These are phyloP conservation scores for Eunapius fragilis DNA, from an alignment of 37 sponge, comb jelly and placozoan species.

Conservation along the genomic window DNA sequence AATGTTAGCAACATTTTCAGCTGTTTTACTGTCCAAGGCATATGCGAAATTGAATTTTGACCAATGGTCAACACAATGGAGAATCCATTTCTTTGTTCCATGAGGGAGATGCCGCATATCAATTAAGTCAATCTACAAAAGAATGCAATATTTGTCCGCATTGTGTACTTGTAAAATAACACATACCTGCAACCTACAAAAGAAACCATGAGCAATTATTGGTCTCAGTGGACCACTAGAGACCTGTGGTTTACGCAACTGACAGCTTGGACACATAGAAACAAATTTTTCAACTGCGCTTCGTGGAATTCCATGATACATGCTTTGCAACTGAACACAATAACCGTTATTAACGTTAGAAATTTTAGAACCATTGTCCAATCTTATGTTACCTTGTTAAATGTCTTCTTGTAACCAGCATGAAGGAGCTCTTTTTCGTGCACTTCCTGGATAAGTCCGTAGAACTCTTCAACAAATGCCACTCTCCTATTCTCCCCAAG, in stretches of 20 bases:
- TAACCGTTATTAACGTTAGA: too few relatives aligned
- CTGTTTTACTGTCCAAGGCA: not conserved
- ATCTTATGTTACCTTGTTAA: conserved; percentile 1
- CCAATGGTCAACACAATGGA: conserved; percentile 18
- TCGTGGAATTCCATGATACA: too few relatives aligned
- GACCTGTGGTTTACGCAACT: too few relatives aligned
- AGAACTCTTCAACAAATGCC: conserved; percentile 29
- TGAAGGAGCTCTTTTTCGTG: conserved; percentile 9
- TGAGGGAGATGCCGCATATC: conserved; percentile 25
- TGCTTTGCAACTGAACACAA: too few relatives aligned
- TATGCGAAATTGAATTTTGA: conserved; percentile 28
- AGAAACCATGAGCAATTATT: too few relatives aligned
- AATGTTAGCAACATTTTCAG: conserved; percentile 1
- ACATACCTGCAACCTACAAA: too few relatives aligned
- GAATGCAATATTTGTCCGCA: too few relatives aligned
- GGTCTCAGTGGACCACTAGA: too few relatives aligned
- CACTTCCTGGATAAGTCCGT: not conserved
- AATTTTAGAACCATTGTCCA: too few relatives aligned
- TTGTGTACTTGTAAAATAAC: too few relatives aligned
- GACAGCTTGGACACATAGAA: too few relatives aligned
- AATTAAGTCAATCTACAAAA: conserved; percentile 8
- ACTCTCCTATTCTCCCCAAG: conserved; percentile 3
- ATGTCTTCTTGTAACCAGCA: conserved; percentile 6
- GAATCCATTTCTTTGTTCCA: conserved; percentile 23
- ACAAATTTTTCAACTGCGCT: too few relatives aligned